Evolutionary conservation across 2,888 invertebrate species (phyloP).

Genomic region (Tipula vernalis): DNA sequence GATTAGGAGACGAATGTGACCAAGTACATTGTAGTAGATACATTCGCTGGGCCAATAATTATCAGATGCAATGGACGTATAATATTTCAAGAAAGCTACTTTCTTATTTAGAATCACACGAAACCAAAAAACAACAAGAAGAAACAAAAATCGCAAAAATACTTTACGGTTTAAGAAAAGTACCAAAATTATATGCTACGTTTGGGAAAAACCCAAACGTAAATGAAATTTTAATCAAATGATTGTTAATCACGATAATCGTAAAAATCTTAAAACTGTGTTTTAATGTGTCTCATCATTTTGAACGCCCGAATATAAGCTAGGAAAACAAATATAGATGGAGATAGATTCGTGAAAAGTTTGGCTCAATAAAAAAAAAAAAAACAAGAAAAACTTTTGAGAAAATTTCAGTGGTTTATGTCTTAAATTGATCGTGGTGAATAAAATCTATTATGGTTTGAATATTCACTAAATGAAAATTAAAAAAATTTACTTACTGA

Average conservation of each 20-base stretch:
- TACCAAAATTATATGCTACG: background rate
- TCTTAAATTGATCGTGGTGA: background rate
- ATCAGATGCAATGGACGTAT: background rate
- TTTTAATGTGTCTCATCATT: too few species aligned
- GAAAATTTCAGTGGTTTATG: background rate
- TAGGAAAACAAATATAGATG: background rate
- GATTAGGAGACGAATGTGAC: too few species aligned
- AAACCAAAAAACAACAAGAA: background rate
- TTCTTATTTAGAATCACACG: background rate
- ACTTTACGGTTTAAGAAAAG: background rate
- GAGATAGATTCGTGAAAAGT: background rate
- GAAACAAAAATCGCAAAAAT: background rate
- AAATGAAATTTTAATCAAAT: background rate
- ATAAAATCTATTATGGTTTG: background rate
- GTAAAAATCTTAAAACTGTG: background rate
- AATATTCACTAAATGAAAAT: background rate
- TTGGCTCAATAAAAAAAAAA: background rate
- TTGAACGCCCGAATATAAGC: background rate
- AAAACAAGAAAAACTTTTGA: background rate
- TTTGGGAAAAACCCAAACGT: background rate
- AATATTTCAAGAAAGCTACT: background rate
- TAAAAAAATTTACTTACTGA: slow-evolving; percentile 49
- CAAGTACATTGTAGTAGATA: too few species aligned
- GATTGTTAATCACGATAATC: background rate
- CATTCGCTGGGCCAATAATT: background rate